Evolutionary conservation across 2,797 vertebrate genomes (phyloP).

Genomic region (Huso huso): DNA sequence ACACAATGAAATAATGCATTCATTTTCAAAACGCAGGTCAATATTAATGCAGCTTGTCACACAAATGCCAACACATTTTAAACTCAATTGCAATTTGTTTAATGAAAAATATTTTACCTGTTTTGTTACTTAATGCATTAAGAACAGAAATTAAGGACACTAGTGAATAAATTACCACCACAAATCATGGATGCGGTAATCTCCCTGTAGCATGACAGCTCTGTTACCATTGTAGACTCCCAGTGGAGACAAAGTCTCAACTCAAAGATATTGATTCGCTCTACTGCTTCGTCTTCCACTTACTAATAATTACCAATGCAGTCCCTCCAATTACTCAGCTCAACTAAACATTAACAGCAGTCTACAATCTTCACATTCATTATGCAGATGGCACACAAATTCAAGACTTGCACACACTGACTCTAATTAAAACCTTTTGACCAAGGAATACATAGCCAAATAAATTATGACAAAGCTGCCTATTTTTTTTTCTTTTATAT

Average conservation of each 20-base stretch:
- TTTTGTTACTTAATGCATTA: slow-evolving; percentile 10
- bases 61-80: slow-evolving; percentile 7
- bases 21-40: slow-evolving; percentile 27
- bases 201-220: slow-evolving; percentile 30
- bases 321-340: slow-evolving; percentile 54
- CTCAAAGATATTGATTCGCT: slow-evolving; percentile 54
- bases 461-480: slow-evolving; percentile 42
- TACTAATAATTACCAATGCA: slow-evolving; percentile 62
- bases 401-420: slow-evolving; percentile 42
- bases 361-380: slow-evolving; percentile 55
- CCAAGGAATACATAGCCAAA: slow-evolving; percentile 42
- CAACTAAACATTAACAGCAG: slow-evolving; percentile 50
- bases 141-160: slow-evolving; percentile 19
- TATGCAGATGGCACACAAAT: slow-evolving; percentile 55
- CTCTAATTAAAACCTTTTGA: slow-evolving; percentile 62
- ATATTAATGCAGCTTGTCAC: slow-evolving; percentile 15
- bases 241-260: slow-evolving; percentile 32
- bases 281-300: slow-evolving; percentile 52
- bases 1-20: slow-evolving; percentile 21
- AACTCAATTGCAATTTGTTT: neutral
- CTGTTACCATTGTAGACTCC: slow-evolving; percentile 32
- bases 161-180: slow-evolving; percentile 31
- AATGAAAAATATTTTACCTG: slow-evolving; percentile 4
- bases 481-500: slow-evolving; percentile 18
- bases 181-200: slow-evolving; percentile 29